These are phyloP conservation scores for Taenaris catops DNA, from an alignment of 2,888 invertebrate genomes.

Conservation along the genomic window DNA sequence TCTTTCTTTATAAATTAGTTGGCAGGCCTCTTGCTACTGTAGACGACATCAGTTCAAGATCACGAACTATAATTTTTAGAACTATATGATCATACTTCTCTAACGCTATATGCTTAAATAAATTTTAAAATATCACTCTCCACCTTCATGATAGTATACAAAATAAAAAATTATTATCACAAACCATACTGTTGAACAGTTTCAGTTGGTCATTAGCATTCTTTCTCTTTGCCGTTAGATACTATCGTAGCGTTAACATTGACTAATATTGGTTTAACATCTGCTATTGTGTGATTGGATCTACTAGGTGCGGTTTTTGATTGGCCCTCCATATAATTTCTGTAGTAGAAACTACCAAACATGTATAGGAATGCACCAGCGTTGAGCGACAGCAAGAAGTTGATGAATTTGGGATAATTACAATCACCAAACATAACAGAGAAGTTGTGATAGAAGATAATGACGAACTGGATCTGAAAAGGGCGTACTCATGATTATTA, in stretches of 20 bases:
- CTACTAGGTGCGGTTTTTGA: background rate
- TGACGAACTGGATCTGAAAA: conserved; percentile 85
- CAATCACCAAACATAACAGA: conserved; percentile 84
- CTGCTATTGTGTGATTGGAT: background rate
- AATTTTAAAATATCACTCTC: too few species aligned
- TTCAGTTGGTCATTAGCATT: conserved; percentile 54
- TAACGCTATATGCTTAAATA: too few species aligned
- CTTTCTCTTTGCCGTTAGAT: conserved; percentile 41
- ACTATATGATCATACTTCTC: too few species aligned
- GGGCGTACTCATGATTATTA: too few species aligned
- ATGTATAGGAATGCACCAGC: conserved; percentile 87
- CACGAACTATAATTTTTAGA: too few species aligned
- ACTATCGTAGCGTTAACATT: background rate
- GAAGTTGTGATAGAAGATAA: conserved; percentile 86
- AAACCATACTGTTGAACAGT: too few species aligned
- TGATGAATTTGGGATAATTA: conserved; percentile 85
- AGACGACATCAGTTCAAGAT: too few species aligned
- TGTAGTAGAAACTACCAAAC: conserved; percentile 87
- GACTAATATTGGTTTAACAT: background rate
- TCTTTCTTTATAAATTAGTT: too few species aligned
- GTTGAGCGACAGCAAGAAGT: conserved; percentile 83
- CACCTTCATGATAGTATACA: too few species aligned
- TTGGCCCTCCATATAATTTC: conserved; percentile 73
- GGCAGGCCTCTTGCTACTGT: too few species aligned
- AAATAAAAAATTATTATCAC: too few species aligned